Base-by-base conservation (phyloP, 1,140 invertebrate genomes). In the Pseudomyrmex dendroicus region DNA sequence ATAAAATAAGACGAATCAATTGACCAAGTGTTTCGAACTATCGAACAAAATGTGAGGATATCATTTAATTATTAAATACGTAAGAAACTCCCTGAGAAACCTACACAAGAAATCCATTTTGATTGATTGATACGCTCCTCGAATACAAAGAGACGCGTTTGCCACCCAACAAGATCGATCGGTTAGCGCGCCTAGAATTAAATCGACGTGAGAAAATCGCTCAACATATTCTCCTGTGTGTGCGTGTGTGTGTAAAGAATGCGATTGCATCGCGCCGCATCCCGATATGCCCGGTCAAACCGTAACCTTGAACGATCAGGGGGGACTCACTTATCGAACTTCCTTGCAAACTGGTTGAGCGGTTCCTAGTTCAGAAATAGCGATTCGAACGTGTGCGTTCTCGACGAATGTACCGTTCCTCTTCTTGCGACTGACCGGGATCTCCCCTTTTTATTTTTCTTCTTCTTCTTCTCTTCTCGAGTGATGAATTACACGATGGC, bases 291-390 rank as follows among this genome's bases (percentile, higher is more conserved):
- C 62, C 66, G 59, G 54, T 20, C 54, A 61, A 63, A 15, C 62
- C 25, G 22, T 74, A 80, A 73, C 48, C 56, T 83, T 72, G 78
- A 85, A 44, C 70, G 70, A 78, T 5, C 67, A 52, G 13, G 52
- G 5, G 72, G 22, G 56, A 62, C 63, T 86, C 50, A 25, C 50
- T 87, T 84, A 73, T 87, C 62, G 22, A 77, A 77, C 72, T 77
- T 77, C 59, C 72, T 63, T 20, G 83, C 63, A 74, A 35, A 70
- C 64, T 50, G 67, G 62, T 50, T 46, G 56, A 62, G 78, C 66
- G 62, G 72, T 86, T 83, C 84, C 84, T 83, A 78, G 52, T 86
- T 25, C 73, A 74, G 85, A 86, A 87, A 87, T 87, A 87, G 70
- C 85, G 62, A 72, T 70, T 54, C 59, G 66, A 68, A 50, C 57